Base-by-base conservation (phyloP, 2,113 vertebrate species). In the Numida meleagris region DNA sequence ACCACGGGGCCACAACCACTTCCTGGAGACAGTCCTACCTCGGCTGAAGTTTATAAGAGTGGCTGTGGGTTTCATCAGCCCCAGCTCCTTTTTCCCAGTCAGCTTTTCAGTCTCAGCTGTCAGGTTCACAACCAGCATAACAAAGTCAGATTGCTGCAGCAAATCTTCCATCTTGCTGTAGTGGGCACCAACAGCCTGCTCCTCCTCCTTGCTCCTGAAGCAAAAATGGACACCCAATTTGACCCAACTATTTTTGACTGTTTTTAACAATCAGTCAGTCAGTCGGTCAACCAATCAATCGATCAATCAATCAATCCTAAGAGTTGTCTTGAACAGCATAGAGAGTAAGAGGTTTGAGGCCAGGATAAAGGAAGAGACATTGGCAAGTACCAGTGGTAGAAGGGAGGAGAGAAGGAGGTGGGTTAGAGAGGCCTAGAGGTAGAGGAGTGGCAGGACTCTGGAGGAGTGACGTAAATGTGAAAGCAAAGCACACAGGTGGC, bases 21-120 rank as follows among this genome's bases (percentile, higher is more conserved):
- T 59, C 62, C 72, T 87, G 55, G 8, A 71, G 65, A 38, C 20
- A 2, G 3, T 50, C 62, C 83, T 96, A 98, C 98, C 98, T 98
- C 98, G 96, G 94, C 98, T 97, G 25, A 98, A 92, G 82, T 98
- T 98, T 91, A 98, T 83, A 9, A 99, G 97, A n/a, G 95, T 97
- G 36, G 97, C 96, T 1, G 96, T 98, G 33, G 96, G 95, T 79
- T 98, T 98, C 98, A 98, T 98, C 92, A 98, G 90, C 24, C 84
- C 65, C 57, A 98, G 94, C 77, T 98, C 98, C 82, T 92, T 97
- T 79, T 92, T 97, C 78, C 98, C 98, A 31, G 98, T 98, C 53
- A 98, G 89, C 70, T 95, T 94, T 58, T 65, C 89, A 20, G 97
- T 98, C 83, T 98, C 95, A 40, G 97, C 92, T 6, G 91, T 97